Percentiles rank a stretch among this genome's conserved stretches.
Conservation (phyloP, 1,140 invertebrate genomes). For the Drosophila lacteicornis region DNA sequence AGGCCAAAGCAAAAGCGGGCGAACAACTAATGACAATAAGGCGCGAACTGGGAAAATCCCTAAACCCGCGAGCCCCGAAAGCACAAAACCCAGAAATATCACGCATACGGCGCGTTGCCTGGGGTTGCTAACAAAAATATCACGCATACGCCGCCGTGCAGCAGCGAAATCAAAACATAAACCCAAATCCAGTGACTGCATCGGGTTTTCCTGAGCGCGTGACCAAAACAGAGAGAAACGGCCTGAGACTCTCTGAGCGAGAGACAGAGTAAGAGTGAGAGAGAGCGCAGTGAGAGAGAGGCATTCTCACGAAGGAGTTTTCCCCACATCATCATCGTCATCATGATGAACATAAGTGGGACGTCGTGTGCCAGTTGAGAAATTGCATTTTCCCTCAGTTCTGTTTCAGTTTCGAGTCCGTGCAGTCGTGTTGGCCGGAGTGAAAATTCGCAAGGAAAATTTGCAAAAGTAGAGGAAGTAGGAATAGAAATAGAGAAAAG, state of each 20-base stretch:
- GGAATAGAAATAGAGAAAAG: constrained; percentile 40
- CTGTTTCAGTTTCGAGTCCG: constrained; percentile 75
- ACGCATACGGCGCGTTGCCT: constrained; percentile 69
- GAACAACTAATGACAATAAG: constrained; percentile 65
- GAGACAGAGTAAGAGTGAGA: constrained; percentile 6
- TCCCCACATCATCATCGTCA: constrained; percentile 41
- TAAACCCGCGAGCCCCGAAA: neutral
- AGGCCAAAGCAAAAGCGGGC: constrained; percentile 51
- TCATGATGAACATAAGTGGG: constrained; percentile 59
- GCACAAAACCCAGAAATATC: constrained; percentile 33
- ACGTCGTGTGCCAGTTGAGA: constrained; percentile 56
- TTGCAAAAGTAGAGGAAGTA: constrained; percentile 28
- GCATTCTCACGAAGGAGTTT: constrained; percentile 70
- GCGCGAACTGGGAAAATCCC: constrained; percentile 54
- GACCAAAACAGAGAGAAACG: constrained; percentile 50
- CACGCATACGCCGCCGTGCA: constrained; percentile 75
- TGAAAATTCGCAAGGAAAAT: constrained; percentile 24
- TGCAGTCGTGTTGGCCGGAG: constrained; percentile 68
- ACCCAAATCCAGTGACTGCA: constrained; percentile 59
- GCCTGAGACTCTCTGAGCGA: constrained; percentile 12
- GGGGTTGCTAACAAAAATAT: constrained; percentile 52
- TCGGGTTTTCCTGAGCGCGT: constrained; percentile 69
- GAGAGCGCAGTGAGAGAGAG: constrained; percentile 9
- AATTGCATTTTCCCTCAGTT: constrained; percentile 78
- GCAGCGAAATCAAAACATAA: constrained; percentile 78